Evolutionary conservation across 2,113 vertebrate species (phyloP).

Genomic region (Microtus richardsoni): DNA sequence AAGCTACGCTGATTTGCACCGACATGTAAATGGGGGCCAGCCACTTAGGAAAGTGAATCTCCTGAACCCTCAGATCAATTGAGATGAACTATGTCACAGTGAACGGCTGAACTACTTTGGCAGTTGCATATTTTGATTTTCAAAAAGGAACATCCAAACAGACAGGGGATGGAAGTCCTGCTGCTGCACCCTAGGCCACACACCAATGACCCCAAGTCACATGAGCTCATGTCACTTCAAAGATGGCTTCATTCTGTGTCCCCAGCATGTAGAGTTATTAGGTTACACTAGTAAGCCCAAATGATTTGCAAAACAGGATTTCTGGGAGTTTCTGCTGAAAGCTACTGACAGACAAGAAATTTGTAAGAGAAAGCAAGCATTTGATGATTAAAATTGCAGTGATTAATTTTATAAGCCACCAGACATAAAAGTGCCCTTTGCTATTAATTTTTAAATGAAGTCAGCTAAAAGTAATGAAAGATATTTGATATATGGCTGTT

Average conservation of each 20-base stretch:
- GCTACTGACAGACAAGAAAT: not conserved
- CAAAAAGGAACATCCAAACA: slow-evolving; percentile 54
- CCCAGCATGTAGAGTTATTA: not conserved
- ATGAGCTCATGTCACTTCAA: not conserved
- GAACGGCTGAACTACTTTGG: slow-evolving; percentile 37
- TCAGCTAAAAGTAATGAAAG: not conserved
- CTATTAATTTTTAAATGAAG: slow-evolving; percentile 46
- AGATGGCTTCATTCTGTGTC: not conserved
- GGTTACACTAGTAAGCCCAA: not conserved
- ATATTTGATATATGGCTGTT: not conserved
- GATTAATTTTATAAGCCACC: not conserved
- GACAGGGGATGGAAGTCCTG: not conserved
- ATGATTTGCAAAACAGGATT: not conserved
- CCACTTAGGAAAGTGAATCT: slow-evolving; percentile 63
- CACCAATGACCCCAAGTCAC: not conserved
- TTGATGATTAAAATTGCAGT: not conserved
- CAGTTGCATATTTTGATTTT: slow-evolving; percentile 14
- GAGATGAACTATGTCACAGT: slow-evolving; percentile 65
- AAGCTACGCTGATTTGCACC: slow-evolving; percentile 69
- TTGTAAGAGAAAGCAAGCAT: not conserved
- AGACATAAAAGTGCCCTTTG: not conserved
- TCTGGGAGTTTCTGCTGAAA: not conserved
- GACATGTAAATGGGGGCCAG: slow-evolving; percentile 71
- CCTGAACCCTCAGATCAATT: slow-evolving; percentile 66
- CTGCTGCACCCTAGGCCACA: not conserved